phyloP scores from a whole-genome alignment of 2,888 invertebrate species.

The Caenorhabditis virilis region DNA sequence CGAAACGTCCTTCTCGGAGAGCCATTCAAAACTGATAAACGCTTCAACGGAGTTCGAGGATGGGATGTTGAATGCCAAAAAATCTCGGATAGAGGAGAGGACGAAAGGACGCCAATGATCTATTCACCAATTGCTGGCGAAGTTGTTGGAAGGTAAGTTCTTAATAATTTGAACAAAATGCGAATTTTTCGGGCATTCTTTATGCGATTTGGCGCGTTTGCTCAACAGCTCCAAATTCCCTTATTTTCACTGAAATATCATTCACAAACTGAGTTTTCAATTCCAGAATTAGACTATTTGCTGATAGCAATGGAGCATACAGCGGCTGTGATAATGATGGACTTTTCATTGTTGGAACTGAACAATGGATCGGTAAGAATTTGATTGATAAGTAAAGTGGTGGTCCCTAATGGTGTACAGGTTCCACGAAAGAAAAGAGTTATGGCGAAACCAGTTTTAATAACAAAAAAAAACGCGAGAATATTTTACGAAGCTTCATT shows the following conservation, averaged over 20 bases:
- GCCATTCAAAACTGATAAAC: constrained; percentile 61
- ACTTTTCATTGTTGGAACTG: constrained; percentile 65
- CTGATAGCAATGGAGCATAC: constrained; percentile 52
- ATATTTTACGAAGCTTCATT: no score
- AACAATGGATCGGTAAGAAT: constrained; percentile 67
- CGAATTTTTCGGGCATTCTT: no score
- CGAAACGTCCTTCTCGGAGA: constrained; percentile 59
- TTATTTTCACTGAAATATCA: background rate
- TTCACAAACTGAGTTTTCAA: no score
- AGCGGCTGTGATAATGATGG: constrained; percentile 67
- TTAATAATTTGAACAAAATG: background rate
- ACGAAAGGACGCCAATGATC: constrained; percentile 55
- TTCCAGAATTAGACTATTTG: constrained; percentile 52
- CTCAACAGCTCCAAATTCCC: no score
- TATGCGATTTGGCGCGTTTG: no score
- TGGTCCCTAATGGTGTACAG: no score
- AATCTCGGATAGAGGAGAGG: constrained; percentile 57
- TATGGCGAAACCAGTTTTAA: no score
- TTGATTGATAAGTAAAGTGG: no score
- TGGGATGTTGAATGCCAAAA: constrained; percentile 64
- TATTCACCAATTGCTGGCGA: constrained; percentile 62
- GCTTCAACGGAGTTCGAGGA: constrained; percentile 65
- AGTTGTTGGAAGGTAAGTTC: constrained; percentile 32
- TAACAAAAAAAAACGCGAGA: no score
- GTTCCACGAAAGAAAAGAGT: no score